Evolutionary conservation across 2,113 vertebrate genomes (phyloP).

Genomic region (Xiphophorus maculatus): DNA sequence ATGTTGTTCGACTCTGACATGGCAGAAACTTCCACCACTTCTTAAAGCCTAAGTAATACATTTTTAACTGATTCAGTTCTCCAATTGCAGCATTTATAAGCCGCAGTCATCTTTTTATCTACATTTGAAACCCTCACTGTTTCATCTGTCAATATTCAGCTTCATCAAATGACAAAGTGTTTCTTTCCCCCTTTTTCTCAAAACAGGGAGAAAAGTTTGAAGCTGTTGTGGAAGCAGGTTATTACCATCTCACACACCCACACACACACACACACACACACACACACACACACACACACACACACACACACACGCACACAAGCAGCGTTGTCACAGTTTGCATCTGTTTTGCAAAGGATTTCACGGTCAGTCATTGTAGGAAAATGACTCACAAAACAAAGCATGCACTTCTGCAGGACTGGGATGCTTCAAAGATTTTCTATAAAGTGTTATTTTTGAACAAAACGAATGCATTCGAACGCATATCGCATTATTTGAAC

Average conservation of each 20-base stretch:
- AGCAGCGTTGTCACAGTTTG: conserved; percentile 55
- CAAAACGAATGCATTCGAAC: not conserved
- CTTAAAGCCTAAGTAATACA: not conserved
- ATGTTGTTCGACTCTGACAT: not conserved
- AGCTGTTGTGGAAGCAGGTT: not conserved
- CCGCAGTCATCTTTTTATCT: no score
- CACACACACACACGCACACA: no score
- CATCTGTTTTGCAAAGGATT: conserved; percentile 67
- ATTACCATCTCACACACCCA: not conserved
- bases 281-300: not conserved
- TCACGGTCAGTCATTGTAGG: conserved; percentile 33
- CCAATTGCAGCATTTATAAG: no score
- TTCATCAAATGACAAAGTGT: not conserved
- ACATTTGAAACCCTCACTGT: not conserved
- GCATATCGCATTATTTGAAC: conserved; percentile 44
- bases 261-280: not conserved
- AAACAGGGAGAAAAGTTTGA: conserved; percentile 1
- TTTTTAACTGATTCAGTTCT: no score
- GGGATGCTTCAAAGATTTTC: not conserved
- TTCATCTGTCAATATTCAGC: not conserved
- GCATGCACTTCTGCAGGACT: conserved; percentile 13
- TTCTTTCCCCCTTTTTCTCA: not conserved
- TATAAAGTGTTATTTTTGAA: conserved; percentile 5
- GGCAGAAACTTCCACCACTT: no score
- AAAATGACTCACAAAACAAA: conserved; percentile 58